phyloP scores from a whole-genome alignment of 1,140 invertebrate genomes.

The Drosophila jambulina region DNA sequence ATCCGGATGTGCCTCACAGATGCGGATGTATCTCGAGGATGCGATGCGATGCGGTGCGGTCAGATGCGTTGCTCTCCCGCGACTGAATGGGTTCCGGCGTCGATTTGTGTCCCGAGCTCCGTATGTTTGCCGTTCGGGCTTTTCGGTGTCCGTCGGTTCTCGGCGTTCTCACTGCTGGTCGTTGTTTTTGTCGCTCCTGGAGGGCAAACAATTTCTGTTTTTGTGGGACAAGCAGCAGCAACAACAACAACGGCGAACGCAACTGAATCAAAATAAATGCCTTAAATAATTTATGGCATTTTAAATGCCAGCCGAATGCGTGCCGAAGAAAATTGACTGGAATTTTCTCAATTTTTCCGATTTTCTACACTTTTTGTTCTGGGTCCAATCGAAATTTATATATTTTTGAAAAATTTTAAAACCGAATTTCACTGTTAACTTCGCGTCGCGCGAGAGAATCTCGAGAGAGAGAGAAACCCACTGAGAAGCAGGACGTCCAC shows the following conservation, averaged over 20 bases:
- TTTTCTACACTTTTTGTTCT: neutral
- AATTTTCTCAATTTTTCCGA: neutral
- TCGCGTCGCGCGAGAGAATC: constrained; percentile 43
- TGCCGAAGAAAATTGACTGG: constrained; percentile 14
- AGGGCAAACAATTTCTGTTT: constrained; percentile 74
- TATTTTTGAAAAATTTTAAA: constrained; percentile 30
- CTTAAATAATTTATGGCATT: constrained; percentile 76
- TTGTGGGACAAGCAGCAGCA: constrained; percentile 61
- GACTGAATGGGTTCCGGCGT: constrained; percentile 42
- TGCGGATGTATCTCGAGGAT: constrained; percentile 29
- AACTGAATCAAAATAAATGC: constrained; percentile 73
- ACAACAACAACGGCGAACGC: constrained; percentile 35
- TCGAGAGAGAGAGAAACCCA: constrained; percentile 3
- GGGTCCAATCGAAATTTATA: neutral
- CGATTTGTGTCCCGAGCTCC: constrained; percentile 36
- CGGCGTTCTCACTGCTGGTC: constrained; percentile 20
- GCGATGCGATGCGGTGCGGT: constrained; percentile 62
- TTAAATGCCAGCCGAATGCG: constrained; percentile 23
- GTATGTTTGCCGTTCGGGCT: constrained; percentile 21
- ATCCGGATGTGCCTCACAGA: constrained; percentile 27
- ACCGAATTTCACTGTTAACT: constrained; percentile 36
- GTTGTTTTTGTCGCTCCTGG: constrained; percentile 64
- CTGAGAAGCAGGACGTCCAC: constrained; percentile 54
- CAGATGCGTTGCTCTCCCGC: constrained; percentile 72
- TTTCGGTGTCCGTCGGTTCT: constrained; percentile 41